These are phyloP conservation scores for Patella caerulea DNA, from an alignment of 2,888 invertebrate genomes.

Conservation along the genomic window DNA sequence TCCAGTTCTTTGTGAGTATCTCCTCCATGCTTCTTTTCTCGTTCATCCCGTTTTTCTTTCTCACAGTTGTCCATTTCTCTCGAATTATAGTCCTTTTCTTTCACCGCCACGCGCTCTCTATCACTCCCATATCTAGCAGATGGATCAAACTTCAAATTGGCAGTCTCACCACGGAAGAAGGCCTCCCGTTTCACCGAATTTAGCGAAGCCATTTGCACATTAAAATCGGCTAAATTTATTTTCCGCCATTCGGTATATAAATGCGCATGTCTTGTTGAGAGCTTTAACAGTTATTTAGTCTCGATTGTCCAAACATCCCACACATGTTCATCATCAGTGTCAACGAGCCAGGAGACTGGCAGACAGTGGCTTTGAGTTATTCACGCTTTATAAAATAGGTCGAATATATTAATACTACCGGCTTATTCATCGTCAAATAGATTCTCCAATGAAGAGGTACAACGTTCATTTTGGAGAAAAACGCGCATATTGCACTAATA, in stretches of 20 bases:
- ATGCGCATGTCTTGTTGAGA: not conserved
- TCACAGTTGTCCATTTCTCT: constrained; percentile 25
- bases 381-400: constrained; percentile 2
- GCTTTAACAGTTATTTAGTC: constrained; percentile 6
- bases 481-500: no score
- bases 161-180: constrained; percentile 56
- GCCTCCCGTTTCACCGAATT: constrained; percentile 65
- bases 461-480: no score
- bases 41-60: constrained; percentile 45
- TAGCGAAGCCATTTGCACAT: constrained; percentile 35
- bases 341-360: not conserved
- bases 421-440: not conserved
- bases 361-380: not conserved
- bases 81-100: constrained; percentile 15
- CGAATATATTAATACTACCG: constrained; percentile 10
- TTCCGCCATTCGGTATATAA: constrained; percentile 8
- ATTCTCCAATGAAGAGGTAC: no score
- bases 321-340: not conserved
- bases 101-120: constrained; percentile 38
- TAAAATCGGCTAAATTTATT: not conserved
- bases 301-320: constrained; percentile 1
- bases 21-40: constrained; percentile 48
- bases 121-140: constrained; percentile 48
- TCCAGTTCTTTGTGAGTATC: constrained; percentile 59
- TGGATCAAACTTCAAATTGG: constrained; percentile 62